Conservation (phyloP, 1,140 invertebrate genomes). For the Drosophila baimaii region DNA sequence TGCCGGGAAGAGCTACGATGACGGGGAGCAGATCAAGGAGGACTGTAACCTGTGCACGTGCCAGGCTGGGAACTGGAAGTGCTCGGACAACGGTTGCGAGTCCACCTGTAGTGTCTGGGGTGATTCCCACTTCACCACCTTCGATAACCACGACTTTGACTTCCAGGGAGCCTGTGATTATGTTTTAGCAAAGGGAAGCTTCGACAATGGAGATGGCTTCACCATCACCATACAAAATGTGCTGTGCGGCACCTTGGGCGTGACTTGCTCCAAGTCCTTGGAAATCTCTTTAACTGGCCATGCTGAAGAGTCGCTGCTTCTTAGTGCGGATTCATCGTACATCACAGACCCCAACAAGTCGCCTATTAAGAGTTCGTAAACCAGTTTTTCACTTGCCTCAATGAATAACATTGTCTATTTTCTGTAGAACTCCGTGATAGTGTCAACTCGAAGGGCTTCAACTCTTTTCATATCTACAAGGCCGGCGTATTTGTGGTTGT, state of each 20-base stretch:
- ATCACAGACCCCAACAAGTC: conserved; percentile 70
- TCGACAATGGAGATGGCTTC: conserved; percentile 87
- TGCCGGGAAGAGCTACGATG: conserved; percentile 91
- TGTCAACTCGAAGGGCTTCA: conserved; percentile 65
- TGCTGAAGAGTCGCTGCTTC: conserved; percentile 87
- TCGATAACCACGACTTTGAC: conserved; percentile 92
- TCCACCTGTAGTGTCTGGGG: conserved; percentile 92
- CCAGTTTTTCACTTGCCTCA: neutral
- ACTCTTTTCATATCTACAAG: conserved; percentile 79
- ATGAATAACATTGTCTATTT: neutral
- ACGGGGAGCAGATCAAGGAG: conserved; percentile 90
- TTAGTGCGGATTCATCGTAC: conserved; percentile 85
- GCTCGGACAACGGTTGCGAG: conserved; percentile 87
- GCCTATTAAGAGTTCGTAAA: conserved; percentile 71
- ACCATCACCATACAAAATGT: conserved; percentile 88
- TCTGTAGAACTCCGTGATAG: conserved; percentile 67
- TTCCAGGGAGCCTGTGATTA: conserved; percentile 96
- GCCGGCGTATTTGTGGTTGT: conserved; percentile 91
- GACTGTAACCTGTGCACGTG: conserved; percentile 93
- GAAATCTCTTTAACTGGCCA: conserved; percentile 85
- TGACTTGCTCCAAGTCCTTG: conserved; percentile 94
- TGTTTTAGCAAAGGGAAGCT: conserved; percentile 89
- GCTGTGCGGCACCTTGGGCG: conserved; percentile 91
- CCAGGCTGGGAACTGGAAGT: conserved; percentile 88
- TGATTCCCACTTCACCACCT: conserved; percentile 94